Percentiles rank a stretch among this genome's conserved stretches.
phyloP scores from a whole-genome alignment of 2,797 vertebrate genomes.

The Macropus fuliginosus region DNA sequence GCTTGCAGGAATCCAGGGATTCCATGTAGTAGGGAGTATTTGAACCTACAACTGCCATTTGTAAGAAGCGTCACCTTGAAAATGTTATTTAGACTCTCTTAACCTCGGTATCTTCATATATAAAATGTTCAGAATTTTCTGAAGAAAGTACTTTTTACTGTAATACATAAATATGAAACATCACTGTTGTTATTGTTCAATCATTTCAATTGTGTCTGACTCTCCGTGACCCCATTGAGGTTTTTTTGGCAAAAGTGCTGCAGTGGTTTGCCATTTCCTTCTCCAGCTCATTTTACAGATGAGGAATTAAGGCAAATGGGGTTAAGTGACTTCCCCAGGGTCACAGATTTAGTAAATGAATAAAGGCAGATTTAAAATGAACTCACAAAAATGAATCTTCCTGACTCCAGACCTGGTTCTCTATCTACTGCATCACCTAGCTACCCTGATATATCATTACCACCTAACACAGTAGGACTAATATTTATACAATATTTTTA shows the following conservation, averaged over 20 bases:
- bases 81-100: neutral
- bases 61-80: neutral
- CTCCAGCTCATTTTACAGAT: neutral
- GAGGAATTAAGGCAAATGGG: neutral
- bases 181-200: neutral
- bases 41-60: neutral
- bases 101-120: neutral
- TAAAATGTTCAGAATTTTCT: neutral
- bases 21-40: neutral
- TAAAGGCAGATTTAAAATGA: conserved; percentile 23
- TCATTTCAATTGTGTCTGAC: neutral
- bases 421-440: neutral
- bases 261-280: neutral
- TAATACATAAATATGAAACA: neutral
- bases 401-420: neutral
- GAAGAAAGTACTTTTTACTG: neutral
- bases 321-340: neutral
- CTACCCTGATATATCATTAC: neutral
- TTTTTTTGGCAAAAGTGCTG: neutral
- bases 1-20: neutral
- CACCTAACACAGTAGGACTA: neutral
- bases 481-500: neutral
- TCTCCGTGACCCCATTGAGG: neutral
- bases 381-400: neutral
- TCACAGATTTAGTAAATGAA: neutral